Percentiles rank a stretch among this genome's conserved stretches.
Conservation (phyloP, 2,888 invertebrate genomes). For the Athalia cordata region DNA sequence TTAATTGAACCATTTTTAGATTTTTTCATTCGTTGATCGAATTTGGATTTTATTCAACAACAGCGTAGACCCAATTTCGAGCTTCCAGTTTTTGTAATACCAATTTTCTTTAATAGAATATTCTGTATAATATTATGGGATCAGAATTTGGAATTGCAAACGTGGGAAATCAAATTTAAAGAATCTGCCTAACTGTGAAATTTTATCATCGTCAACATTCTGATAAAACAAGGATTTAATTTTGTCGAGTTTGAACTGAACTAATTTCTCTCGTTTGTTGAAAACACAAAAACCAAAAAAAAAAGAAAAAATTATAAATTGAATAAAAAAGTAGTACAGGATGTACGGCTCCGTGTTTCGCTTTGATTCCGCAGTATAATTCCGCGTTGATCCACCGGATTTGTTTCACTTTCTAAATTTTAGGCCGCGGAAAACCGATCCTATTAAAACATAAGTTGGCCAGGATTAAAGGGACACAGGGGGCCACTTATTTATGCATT, state of each 20-base stretch:
- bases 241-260: background rate
- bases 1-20: background rate
- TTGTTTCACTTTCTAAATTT: constrained; percentile 45
- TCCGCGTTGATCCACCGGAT: constrained; percentile 42
- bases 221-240: background rate
- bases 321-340: background rate
- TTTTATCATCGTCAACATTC: background rate
- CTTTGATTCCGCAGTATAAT: constrained; percentile 23
- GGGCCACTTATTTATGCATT: constrained; percentile 65
- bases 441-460: constrained; percentile 56
- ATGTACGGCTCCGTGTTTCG: background rate
- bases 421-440: constrained; percentile 49
- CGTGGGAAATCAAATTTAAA: too few relatives aligned
- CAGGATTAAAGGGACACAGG: constrained; percentile 56
- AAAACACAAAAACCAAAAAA: background rate
- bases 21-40: background rate
- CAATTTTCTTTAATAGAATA: too few relatives aligned
- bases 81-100: too few relatives aligned
- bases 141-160: too few relatives aligned
- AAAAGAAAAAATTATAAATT: background rate
- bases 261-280: too few relatives aligned
- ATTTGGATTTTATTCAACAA: too few relatives aligned
- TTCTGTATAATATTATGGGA: too few relatives aligned
- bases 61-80: too few relatives aligned
- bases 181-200: too few relatives aligned